These are phyloP conservation scores for Artibeus lituratus DNA, from an alignment of 2,797 vertebrate species.

Conservation along the genomic window DNA sequence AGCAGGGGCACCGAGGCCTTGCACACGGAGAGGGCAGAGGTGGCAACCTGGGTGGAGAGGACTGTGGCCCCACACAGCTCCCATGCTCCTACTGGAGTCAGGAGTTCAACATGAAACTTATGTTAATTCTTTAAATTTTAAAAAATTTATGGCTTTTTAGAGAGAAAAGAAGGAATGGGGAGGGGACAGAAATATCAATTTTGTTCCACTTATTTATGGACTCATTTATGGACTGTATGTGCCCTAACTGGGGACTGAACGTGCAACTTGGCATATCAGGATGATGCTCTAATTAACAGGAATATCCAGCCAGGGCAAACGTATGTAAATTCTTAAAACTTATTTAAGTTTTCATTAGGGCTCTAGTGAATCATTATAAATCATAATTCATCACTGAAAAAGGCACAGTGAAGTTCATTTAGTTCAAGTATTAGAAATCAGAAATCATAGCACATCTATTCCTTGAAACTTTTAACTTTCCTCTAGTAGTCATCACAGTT, in stretches of 20 bases:
- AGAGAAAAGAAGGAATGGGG: neutral
- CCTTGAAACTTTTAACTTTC: neutral
- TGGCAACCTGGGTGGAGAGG: neutral
- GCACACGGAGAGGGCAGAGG: neutral
- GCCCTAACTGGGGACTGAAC: neutral
- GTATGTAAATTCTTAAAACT: neutral
- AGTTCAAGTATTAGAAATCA: neutral
- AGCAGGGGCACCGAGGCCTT: neutral
- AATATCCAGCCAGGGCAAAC: neutral
- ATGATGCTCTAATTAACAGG: neutral
- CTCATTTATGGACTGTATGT: neutral
- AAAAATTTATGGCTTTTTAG: neutral
- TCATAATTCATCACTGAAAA: neutral
- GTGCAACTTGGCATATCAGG: neutral
- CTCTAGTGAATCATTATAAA: neutral
- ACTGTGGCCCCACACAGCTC: neutral
- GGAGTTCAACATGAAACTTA: neutral
- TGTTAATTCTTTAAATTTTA: neutral
- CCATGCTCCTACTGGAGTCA: neutral
- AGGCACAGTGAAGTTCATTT: neutral
- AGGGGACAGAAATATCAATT: neutral
- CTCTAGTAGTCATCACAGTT: constrained; percentile 79
- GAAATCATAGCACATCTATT: neutral
- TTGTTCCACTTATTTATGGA: neutral
- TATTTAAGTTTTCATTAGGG: neutral